Evolutionary conservation across 1,140 invertebrate genomes (phyloP).

Genomic region (Melipona quadrifasciata): DNA sequence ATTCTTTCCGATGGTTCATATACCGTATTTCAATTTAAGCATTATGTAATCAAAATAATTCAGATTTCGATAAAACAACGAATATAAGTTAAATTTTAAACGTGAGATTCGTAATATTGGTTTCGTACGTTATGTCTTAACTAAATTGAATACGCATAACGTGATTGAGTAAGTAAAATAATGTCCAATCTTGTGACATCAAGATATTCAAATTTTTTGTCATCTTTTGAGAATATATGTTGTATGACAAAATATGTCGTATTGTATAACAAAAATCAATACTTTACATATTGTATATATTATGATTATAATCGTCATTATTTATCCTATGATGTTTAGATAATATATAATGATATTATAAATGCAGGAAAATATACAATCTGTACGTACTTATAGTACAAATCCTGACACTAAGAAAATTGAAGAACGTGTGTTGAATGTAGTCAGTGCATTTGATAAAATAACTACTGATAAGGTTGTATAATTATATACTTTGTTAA

Average conservation of each 20-base stretch:
- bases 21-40: conserved; percentile 4
- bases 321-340: neutral
- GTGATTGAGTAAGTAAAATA: neutral
- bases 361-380: conserved; percentile 54
- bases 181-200: neutral
- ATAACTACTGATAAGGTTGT: conserved; percentile 88
- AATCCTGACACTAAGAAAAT: conserved; percentile 82
- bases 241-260: neutral
- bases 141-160: neutral
- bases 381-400: conserved; percentile 44
- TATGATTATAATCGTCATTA: conserved; percentile 21
- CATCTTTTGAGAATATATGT: neutral
- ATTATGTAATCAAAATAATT: conserved; percentile 60
- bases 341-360: conserved; percentile 35
- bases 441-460: conserved; percentile 91
- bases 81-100: neutral
- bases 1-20: neutral
- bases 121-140: conserved; percentile 5
- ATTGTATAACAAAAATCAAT: neutral
- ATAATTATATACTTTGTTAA: conserved; percentile 75
- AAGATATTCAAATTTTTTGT: neutral
- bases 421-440: conserved; percentile 88
- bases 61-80: neutral
- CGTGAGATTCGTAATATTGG: neutral
- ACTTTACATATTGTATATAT: neutral